These are phyloP conservation scores for Ceratina australensis DNA, from an alignment of 1,140 invertebrate species.

Conservation along the genomic window DNA sequence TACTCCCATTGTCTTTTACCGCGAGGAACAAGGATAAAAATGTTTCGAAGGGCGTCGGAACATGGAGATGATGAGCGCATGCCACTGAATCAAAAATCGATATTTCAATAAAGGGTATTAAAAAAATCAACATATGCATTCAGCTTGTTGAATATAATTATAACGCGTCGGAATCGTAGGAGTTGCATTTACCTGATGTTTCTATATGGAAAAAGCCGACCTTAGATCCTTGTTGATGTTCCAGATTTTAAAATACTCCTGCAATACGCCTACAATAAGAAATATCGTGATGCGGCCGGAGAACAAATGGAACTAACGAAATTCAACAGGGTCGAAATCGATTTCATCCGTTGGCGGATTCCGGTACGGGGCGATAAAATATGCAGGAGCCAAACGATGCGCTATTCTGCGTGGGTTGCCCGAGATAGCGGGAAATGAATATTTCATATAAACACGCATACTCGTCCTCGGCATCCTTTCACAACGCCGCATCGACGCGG, in stretches of 20 bases:
- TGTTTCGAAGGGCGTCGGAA: too few relatives aligned
- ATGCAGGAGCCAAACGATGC: background rate
- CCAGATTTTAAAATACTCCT: too few relatives aligned
- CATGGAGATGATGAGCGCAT: too few relatives aligned
- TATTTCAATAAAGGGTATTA: too few relatives aligned
- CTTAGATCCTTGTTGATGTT: background rate
- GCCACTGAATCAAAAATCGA: too few relatives aligned
- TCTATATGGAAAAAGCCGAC: too few relatives aligned
- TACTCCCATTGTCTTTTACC: too few relatives aligned
- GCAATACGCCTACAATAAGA: too few relatives aligned
- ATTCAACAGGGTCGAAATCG: conserved; percentile 12
- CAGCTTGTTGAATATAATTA: too few relatives aligned
- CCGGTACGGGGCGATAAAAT: conserved; percentile 9
- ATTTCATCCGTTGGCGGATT: background rate
- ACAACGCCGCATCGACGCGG: background rate
- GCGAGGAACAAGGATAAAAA: too few relatives aligned
- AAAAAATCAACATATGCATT: too few relatives aligned
- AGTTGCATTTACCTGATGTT: background rate
- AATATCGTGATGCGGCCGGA: background rate
- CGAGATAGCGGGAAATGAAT: conserved; percentile 14
- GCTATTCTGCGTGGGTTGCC: background rate
- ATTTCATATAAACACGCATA: conserved; percentile 24
- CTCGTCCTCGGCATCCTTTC: background rate
- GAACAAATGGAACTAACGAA: background rate
- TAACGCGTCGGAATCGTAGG: too few relatives aligned